Base-by-base conservation (phyloP, 2,888 invertebrate genomes). In the Heterodera filipjevi region DNA sequence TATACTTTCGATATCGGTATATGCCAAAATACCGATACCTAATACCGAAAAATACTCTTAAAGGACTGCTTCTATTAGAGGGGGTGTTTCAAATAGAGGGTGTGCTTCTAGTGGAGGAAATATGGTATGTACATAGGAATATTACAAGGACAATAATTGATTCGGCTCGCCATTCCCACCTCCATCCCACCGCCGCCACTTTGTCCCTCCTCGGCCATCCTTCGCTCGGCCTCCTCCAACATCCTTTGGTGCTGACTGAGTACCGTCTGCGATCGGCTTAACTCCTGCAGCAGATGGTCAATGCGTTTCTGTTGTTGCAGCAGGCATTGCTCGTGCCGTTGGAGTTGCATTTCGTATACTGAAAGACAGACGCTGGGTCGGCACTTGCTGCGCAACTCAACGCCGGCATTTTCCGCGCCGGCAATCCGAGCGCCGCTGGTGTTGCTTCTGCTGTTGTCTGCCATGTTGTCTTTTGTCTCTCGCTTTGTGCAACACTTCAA, bases 181-280 rank as follows among this genome's bases (percentile, higher is more conserved):
- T 59, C 59, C 59, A 27, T 59, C 27, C 27, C 59, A 27, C 59
- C 22, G 59, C 59, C 22, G 59, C 59, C 22, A 27, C 8, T 59
- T 59, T 59, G 59, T n/a, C 27, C 35, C 39, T 27, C 35, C 22
- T 44, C 39, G 22, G 46, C 79, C 79, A 84, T 83, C 12, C 81
- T 80, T 59, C 82, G 84, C 76, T 85, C 87, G 2, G 87, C 88
- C 0, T 84, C 80, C 39, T 82, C 44, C 71, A 89, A 88, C 35
- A 87, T 76, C 73, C 85, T 84, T 77, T 89, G 89, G 76, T 89
- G 87, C 27, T 85, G 84, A 53, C 81, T 82, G 14, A 89, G 81
- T n/a, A 82, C 82, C 33, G 85, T 79, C 75, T 87, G 87, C 39
- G 87, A 84, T 19, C 81, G 79, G 33, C 84, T 82, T 71, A 89